phyloP scores from a whole-genome alignment of 2,888 invertebrate genomes.

The Anticlea derivata region DNA sequence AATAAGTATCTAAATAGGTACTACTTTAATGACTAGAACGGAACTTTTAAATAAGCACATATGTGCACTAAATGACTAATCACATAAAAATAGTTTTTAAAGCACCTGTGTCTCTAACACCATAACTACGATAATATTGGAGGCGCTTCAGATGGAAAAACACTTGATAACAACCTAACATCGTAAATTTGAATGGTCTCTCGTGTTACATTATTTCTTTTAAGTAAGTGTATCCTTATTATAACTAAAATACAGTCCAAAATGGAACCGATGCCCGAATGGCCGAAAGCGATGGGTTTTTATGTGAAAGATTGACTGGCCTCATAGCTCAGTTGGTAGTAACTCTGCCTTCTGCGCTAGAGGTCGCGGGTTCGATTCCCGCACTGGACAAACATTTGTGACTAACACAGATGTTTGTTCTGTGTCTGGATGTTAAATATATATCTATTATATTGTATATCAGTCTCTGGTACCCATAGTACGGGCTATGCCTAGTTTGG shows the following conservation, averaged over 20 bases:
- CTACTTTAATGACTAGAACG: constrained; percentile 25
- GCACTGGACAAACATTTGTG: too few relatives aligned
- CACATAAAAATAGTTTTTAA: constrained; percentile 13
- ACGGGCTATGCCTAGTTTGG: too few relatives aligned
- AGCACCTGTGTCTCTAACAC: constrained; percentile 9
- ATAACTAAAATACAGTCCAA: constrained; percentile 15
- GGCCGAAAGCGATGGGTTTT: constrained; percentile 17
- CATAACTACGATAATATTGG: constrained; percentile 25
- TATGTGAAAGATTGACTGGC: constrained; percentile 27
- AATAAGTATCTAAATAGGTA: constrained; percentile 20
- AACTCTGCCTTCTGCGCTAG: too few relatives aligned
- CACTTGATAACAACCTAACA: constrained; percentile 25
- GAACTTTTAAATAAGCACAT: constrained; percentile 28
- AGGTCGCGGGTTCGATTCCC: too few relatives aligned
- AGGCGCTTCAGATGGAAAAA: constrained; percentile 26
- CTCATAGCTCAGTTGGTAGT: too few relatives aligned
- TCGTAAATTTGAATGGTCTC: constrained; percentile 30
- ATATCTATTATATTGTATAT: too few relatives aligned
- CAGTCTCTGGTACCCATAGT: too few relatives aligned
- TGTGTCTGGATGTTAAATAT: too few relatives aligned
- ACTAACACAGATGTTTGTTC: too few relatives aligned
- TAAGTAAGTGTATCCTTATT: constrained; percentile 9
- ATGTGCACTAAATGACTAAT: constrained; percentile 9
- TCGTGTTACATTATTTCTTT: constrained; percentile 20
- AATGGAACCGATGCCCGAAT: constrained; percentile 17